Base-by-base conservation (phyloP, 2,797 vertebrate species). In the Chaunax sp. region DNA sequence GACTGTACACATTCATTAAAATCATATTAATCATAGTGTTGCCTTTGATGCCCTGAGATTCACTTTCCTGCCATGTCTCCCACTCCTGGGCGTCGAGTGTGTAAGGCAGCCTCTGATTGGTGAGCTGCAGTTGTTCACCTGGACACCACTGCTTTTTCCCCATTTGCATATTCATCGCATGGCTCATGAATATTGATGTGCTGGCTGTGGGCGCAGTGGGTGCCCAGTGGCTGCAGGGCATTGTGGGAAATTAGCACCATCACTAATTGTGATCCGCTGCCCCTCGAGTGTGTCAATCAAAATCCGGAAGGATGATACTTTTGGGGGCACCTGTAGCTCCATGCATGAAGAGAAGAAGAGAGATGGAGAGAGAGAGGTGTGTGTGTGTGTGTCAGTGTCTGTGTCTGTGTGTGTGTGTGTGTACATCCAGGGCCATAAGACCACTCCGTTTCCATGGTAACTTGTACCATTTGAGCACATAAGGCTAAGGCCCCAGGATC, bases 241-340 rank as follows among this genome's bases (percentile, higher is more conserved):
- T 94, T 93, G 93, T 94, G 94, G 93, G 93, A 94, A 94, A 95
- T 94, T 93, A 94, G 91, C 93, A 87, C 92, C 91, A 94, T 93
- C 90, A 90, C 93, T 94, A 94, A 95, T 94, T 92, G 90, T 93
- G 91, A 93, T 91, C 91, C 79, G 76, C 85, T 73, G 81, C 88
- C 90, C 89, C 90, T 82, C n/a, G 82, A 87, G 92, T 77, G 82
- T 85, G 89, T 91, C 91, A 92, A 86, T 91, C 90, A 90, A 90
- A 89, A 85, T 78, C 78, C 61, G 86, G 88, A 82, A 90, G 81
- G 70, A 80, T 76, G 85, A 90, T 88, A 87, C 89, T 91, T 90
- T 87, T 64, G 86, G 87, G 90, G 90, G 86, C 89, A 93, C 90
- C 90, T 93, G 92, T 92, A 89, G 90, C 86, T 87, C 55, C 55